Percentiles rank a stretch among this genome's conserved stretches.
These are phyloP conservation scores for Erinaceus europaeus DNA, from an alignment of 2,113 vertebrate genomes.

Conservation along the genomic window DNA sequence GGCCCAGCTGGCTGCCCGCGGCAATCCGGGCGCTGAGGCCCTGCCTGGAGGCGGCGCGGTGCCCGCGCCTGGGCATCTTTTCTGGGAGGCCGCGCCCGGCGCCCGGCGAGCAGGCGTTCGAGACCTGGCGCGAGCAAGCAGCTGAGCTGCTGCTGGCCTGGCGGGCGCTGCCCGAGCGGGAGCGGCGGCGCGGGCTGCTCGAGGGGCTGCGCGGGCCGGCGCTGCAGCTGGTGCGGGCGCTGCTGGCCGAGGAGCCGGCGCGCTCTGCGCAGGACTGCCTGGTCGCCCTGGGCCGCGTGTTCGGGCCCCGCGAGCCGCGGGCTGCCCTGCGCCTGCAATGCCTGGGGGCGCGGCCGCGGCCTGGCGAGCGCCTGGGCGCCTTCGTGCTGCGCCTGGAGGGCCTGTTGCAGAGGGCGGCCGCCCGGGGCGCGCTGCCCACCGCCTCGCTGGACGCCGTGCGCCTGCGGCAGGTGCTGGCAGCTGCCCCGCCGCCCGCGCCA, in stretches of 20 bases:
- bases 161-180: not conserved
- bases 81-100: not conserved
- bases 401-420: constrained; percentile 17
- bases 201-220: not conserved
- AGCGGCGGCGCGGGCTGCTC: constrained; percentile 4
- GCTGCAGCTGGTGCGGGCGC: not conserved
- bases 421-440: not conserved
- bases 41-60: not conserved
- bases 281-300: not conserved
- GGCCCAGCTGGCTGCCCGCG: too few species aligned
- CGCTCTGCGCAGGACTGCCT: not conserved
- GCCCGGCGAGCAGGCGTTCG: not conserved
- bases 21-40: not conserved
- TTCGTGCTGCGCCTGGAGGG: constrained; percentile 2
- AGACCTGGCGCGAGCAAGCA: not conserved
- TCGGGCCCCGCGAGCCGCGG: not conserved
- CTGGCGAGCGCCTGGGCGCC: not conserved
- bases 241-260: not conserved
- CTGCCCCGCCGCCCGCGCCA: not conserved
- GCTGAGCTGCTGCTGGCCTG: not conserved
- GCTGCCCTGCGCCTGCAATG: not conserved
- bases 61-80: not conserved
- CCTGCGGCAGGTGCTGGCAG: constrained; percentile 27
- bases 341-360: not conserved
- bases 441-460: not conserved